Conservation (phyloP, 2,797 vertebrate species). For the Premnoplex brunnescens region DNA sequence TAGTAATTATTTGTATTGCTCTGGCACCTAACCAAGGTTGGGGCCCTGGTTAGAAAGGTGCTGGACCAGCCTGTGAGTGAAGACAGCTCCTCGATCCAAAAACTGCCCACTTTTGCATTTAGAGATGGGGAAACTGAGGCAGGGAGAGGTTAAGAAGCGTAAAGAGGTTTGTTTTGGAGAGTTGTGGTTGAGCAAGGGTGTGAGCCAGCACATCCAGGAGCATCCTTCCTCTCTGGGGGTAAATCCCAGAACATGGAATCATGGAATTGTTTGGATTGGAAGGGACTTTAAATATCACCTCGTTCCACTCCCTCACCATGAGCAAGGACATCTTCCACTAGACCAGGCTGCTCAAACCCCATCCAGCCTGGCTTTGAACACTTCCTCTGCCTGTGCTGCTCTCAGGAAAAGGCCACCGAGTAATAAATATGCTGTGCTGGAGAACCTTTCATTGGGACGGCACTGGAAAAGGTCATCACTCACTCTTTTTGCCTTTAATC, state of each 20-base stretch:
- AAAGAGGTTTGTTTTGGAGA: not conserved
- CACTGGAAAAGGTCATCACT: not conserved
- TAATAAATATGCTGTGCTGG: not conserved
- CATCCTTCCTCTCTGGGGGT: not conserved
- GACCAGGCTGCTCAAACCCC: not conserved
- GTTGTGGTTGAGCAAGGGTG: not conserved
- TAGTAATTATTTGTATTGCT: conserved; percentile 66
- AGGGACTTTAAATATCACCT: not conserved
- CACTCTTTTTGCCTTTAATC: not conserved
- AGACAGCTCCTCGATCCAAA: not conserved
- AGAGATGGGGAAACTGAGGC: not conserved
- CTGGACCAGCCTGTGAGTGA: not conserved
- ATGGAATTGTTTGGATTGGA: not conserved
- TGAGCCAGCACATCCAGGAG: not conserved
- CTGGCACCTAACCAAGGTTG: conserved; percentile 40
- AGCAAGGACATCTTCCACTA: not conserved
- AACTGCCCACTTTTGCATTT: not conserved
- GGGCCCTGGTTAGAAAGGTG: not conserved
- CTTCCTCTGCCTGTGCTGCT: not conserved
- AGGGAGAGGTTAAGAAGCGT: not conserved
- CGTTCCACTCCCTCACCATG: accelerated
- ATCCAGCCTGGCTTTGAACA: not conserved
- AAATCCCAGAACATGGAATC: not conserved
- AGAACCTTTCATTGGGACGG: not conserved
- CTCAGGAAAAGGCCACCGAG: not conserved